Base-by-base conservation (phyloP, 92 coral and sea anemone species). In the Phenganax subtilis region DNA sequence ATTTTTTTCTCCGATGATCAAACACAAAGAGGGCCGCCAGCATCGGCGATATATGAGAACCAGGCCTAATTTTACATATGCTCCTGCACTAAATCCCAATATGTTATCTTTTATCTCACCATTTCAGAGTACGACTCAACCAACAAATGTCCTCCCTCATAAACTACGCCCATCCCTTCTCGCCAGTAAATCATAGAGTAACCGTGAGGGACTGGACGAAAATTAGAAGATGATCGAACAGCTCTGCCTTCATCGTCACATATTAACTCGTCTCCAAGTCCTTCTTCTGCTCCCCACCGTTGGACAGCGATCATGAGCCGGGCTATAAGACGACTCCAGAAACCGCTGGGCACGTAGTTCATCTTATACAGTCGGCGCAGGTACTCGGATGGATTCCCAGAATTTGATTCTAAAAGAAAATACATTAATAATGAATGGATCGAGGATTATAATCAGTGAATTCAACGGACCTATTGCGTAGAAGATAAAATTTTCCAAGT, bases 241-340 rank as follows among this genome's bases (percentile, higher is more conserved):
- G 69, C 74, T 65, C 65, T 79, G 10, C 83, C 83, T 12, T 16
- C 83, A 27, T 63, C 73, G 61, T 64, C 56, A 27, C 74, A 79
- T 51, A 79, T 79, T 0, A 79, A 61, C 68, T 92, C 92, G 76
- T 94, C 98, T 16, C 85, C 90, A 70, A 92, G 87, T 65, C 93
- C 97, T 65, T 94, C 98, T 11, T 75, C 90, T 0, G 60, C 59
- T 25, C 98, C 88, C 98, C 98, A 94, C 65, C 93, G 84, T 57
- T 94, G 98, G 10, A 92, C 84, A 3, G 98, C 92, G 54, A 94
- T 97, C 86, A 94, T 92, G 12, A 94, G 93, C 86, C 98, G 88
- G 75, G 98, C 91, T 53, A 94, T 93, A 57, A 94, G 93, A 20
- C 98, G 94, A 76, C 98, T 94, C 98, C 98, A 94, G 80, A 94